Base-by-base conservation (phyloP, 2,797 vertebrate genomes). In the Argentina silus region DNA sequence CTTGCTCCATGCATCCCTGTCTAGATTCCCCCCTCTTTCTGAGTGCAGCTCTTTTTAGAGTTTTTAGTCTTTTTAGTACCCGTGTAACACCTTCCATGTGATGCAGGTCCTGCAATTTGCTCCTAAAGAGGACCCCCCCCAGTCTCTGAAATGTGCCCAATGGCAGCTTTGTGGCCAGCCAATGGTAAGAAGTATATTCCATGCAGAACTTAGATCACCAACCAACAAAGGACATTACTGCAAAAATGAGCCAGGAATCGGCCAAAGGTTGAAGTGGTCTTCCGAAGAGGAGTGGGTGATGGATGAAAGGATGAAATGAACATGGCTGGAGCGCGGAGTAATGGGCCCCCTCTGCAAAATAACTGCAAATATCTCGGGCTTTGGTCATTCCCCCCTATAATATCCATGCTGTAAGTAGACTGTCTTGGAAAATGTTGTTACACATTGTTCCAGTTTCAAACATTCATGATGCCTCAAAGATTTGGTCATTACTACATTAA, bases 31-130 rank as follows among this genome's bases (percentile, higher is more conserved):
- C 70, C 62, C 63, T 51, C 65, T 81, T 75, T 78, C 77, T 74
- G 67, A 83, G 67, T 87, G 74, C 78, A 78, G 69, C 70, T 81
- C 75, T 81, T 76, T 75, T 76, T 56, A 79, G 66, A 67, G 66
- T 78, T 86, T 74, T 81, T 66, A 72, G 84, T 87, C 81, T 73
- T 88, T 91, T 84, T 89, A 87, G 93, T 95, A 94, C 95, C 95
- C 96, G 91, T 91, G 87, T 96, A 96, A 96, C 95, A 72, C 93
- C 94, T 93, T 92, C 93, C 93, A 96, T 97, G 96, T 98, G 96
- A 98, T 97, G 95, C 96, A 97, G 96, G 96, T 96, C 94, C 95
- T 95, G 95, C 95, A 93, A 94, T 95, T 89, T 97, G 93, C 95
- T 93, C 94, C 95, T 94, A 91, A 93, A 94, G 95, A 95, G 85